These are phyloP conservation scores for Sinohyriopsis cumingii DNA, from an alignment of 2,888 invertebrate species.

Conservation along the genomic window DNA sequence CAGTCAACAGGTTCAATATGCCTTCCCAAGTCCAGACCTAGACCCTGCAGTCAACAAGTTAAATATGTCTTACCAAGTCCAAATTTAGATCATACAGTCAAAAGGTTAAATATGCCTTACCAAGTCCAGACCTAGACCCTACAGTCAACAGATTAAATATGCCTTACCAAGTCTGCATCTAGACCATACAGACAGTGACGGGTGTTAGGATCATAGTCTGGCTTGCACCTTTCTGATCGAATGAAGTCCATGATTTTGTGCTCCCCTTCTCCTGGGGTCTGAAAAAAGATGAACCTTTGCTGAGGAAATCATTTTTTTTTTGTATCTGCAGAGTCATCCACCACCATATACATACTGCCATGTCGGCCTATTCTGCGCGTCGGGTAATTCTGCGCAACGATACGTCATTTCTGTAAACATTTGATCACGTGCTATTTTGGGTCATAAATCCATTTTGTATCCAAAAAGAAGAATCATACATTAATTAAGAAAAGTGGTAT, in stretches of 20 bases:
- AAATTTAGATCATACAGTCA: slow-evolving; percentile 94
- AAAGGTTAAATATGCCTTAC: slow-evolving; percentile 47
- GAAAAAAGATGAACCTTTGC: slow-evolving; percentile 31
- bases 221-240: slow-evolving; percentile 84
- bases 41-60: slow-evolving; percentile 74
- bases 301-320: neutral
- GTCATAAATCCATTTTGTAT: too few relatives aligned
- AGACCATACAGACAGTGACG: slow-evolving; percentile 96
- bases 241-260: slow-evolving; percentile 99
- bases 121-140: slow-evolving; percentile 97
- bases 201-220: slow-evolving; percentile 90
- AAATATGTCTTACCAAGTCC: slow-evolving; percentile 78
- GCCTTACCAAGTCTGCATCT: slow-evolving; percentile 88
- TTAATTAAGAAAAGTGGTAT: too few relatives aligned
- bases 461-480: too few relatives aligned
- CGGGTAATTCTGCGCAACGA: too few relatives aligned
- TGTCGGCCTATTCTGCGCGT: too few relatives aligned
- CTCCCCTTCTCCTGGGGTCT: slow-evolving; percentile 95
- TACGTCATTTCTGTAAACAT: too few relatives aligned
- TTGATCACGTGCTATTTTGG: too few relatives aligned
- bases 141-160: too few relatives aligned
- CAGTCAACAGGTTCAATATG: too few relatives aligned
- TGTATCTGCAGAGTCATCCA: too few relatives aligned
- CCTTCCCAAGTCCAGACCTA: too few relatives aligned
- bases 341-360: too few relatives aligned